phyloP scores from a whole-genome alignment of 2,113 vertebrate genomes.

The Podocnemis expansa region DNA sequence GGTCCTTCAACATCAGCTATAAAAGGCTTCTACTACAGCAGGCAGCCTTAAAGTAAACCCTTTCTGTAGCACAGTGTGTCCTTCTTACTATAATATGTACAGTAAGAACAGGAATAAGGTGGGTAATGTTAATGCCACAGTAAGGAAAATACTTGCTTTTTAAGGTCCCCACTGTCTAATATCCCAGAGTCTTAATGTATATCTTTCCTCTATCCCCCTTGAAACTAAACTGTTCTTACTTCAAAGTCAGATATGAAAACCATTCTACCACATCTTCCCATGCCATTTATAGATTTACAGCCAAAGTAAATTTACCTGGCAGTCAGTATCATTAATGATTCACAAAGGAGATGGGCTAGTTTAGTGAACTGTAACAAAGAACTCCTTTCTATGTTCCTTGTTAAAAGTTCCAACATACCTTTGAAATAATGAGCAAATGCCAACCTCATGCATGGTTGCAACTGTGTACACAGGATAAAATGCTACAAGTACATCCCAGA shows the following conservation, averaged over 20 bases:
- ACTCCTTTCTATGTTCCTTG: conserved; percentile 41
- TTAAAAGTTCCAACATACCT: conserved; percentile 45
- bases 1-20: neutral
- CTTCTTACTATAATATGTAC: neutral
- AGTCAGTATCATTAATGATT: conserved; percentile 73
- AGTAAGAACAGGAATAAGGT: neutral
- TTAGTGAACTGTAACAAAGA: conserved; percentile 70
- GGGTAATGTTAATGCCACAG: neutral
- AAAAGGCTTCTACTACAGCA: neutral
- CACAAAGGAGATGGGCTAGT: conserved; percentile 64
- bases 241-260: conserved; percentile 62
- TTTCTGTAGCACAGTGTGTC: neutral
- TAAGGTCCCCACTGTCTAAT: neutral
- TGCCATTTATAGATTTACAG: conserved; percentile 66
- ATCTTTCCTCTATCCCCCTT: neutral
- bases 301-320: conserved; percentile 63
- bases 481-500: neutral
- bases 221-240: conserved; percentile 18
- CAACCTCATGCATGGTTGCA: conserved; percentile 45
- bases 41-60: neutral
- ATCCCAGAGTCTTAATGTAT: conserved; percentile 21
- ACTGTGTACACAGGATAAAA: conserved; percentile 16
- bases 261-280: conserved; percentile 69
- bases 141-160: neutral
- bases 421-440: conserved; percentile 49